Conservation (phyloP, 2,888 invertebrate species). For the Holacanthella duospinosa region DNA sequence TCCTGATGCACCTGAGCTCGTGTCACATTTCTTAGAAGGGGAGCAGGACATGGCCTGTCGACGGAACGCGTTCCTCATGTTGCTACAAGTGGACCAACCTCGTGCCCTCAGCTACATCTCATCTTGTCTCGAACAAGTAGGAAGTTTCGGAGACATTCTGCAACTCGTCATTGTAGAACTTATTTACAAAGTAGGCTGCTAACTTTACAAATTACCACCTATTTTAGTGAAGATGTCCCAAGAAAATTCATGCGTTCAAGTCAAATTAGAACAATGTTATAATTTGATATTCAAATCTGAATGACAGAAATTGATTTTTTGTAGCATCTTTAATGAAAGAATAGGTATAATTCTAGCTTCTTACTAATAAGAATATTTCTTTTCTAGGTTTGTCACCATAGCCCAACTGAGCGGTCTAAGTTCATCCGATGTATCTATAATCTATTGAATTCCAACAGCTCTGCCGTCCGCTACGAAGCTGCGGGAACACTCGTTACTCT, state of each 20-base stretch:
- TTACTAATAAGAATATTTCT: neutral
- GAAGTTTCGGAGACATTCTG: constrained; percentile 88
- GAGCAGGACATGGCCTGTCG: constrained; percentile 99
- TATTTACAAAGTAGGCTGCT: constrained; percentile 86
- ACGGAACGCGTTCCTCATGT: constrained; percentile 96
- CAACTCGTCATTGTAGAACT: constrained; percentile 97
- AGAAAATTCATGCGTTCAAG: too few relatives aligned
- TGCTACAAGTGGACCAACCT: constrained; percentile 93
- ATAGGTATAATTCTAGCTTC: neutral
- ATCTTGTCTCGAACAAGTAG: constrained; percentile 86
- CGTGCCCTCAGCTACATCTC: constrained; percentile 84
- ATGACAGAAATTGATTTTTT: too few relatives aligned
- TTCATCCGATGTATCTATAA: constrained; percentile 99
- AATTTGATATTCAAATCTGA: too few relatives aligned
- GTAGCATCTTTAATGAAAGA: neutral
- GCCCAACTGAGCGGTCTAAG: constrained; percentile 86
- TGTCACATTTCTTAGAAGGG: constrained; percentile 83
- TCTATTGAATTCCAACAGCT: constrained; percentile 83
- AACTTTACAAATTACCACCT: neutral
- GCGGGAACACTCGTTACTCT: constrained; percentile 95
- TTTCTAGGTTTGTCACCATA: constrained; percentile 79
- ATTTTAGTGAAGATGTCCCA: too few relatives aligned
- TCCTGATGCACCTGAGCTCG: constrained; percentile 95
- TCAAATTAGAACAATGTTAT: too few relatives aligned
- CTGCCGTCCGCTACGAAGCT: constrained; percentile 96